phyloP scores from a whole-genome alignment of 2,113 vertebrate genomes.

The Cebus imitator region DNA sequence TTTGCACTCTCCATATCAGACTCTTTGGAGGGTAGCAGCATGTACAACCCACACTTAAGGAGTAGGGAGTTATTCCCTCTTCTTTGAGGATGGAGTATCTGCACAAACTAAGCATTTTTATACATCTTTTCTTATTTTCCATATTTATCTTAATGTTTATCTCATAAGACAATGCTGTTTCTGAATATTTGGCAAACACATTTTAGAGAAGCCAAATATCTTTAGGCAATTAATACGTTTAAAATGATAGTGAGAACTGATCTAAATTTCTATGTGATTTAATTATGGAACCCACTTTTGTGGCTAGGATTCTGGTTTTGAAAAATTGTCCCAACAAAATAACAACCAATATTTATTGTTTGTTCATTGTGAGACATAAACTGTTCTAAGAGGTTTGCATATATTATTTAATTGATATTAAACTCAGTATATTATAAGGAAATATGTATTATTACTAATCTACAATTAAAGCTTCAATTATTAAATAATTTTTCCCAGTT shows the following conservation, averaged over 20 bases:
- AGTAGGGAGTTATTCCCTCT: background rate
- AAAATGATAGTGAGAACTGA: background rate
- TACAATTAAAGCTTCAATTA: background rate
- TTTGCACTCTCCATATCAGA: rapidly evolving
- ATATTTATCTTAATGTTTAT: background rate
- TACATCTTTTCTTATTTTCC: background rate
- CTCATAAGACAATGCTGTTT: background rate
- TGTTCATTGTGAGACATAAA: background rate
- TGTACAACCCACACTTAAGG: background rate
- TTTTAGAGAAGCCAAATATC: background rate
- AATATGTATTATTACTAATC: background rate
- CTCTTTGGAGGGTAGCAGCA: background rate
- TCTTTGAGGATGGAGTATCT: background rate
- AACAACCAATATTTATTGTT: background rate
- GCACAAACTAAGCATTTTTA: no score
- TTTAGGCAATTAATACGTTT: background rate
- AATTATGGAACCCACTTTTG: background rate
- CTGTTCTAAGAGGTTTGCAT: background rate
- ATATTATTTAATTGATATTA: background rate
- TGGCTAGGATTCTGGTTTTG: background rate
- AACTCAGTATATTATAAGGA: background rate
- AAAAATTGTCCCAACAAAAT: background rate
- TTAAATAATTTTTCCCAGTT: background rate
- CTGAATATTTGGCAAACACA: background rate
- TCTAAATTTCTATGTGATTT: background rate